Base-by-base conservation (phyloP, 2,113 vertebrate genomes). In the Brachypodius melanocephalos region DNA sequence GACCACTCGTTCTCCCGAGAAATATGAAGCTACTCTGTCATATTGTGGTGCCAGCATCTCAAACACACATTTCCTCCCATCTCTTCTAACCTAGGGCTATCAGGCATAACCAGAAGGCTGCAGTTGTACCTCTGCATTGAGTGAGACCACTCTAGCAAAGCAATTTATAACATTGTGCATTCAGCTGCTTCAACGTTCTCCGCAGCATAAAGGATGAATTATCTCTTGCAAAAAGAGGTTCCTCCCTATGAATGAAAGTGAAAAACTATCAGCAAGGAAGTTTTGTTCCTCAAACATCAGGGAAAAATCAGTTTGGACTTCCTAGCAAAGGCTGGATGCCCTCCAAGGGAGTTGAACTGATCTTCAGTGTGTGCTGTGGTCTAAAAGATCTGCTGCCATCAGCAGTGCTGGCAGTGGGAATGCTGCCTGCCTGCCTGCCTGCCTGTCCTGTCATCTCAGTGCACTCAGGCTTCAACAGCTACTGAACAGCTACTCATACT, bases 171-270 rank as follows among this genome's bases (percentile, higher is more conserved):
- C 51, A 17, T 5, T 36, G 13, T 54, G 59, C 32, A 17, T 67
- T 85, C 2, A 2, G 12, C 40, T 87, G 21, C 57, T 57, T 51
- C 48, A 66, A 51, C 26, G 21, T 25, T 82, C 29, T 46, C 25
- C 26, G 20, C n/a, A 28, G n/a, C 8, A 25, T 10, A 38, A 71
- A 63, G 19, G 21, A 1, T 66, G 55, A 59, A 69, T 38, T 52
- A 8, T 71, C 7, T 71, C 38, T 67, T 71, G 15, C 1, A 9
- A 66, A 82, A 82, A n/a, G 14, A 45, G 17, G 43, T 51, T 74
- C 24, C 8, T 86, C 18, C 29, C 77, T 63, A 2, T 0, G 0
- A 71, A 59, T n/a, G 10, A 20, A 63, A 81, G 13, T 43, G 17
- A 69, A 84, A 62, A 17, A 10, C 12, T 43, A 29, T 31, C 26